Evolutionary conservation across 2,888 invertebrate genomes (phyloP).

Genomic region (Acanthopleura granulata): DNA sequence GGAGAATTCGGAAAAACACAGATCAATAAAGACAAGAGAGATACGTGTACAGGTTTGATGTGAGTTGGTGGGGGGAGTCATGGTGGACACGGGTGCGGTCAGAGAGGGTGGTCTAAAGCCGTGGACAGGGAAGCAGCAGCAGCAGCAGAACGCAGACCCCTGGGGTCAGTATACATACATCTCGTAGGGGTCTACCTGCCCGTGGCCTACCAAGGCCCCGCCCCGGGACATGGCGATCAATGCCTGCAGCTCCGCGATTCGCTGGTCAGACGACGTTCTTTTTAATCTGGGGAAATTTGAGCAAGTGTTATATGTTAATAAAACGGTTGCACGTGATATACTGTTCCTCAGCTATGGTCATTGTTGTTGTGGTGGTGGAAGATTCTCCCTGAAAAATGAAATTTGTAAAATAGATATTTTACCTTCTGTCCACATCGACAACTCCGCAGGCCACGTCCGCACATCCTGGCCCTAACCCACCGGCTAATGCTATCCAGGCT

Average conservation of each 20-base stretch:
- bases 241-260: conserved; percentile 52
- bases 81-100: too few relatives aligned
- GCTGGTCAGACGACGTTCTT: conserved; percentile 51
- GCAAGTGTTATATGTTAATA: background rate
- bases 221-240: conserved; percentile 45
- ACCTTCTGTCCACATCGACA: conserved; percentile 41
- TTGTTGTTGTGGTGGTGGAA: too few relatives aligned
- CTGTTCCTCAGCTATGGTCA: too few relatives aligned
- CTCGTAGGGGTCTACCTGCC: conserved; percentile 39
- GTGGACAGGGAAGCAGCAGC: background rate
- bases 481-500: conserved; percentile 43
- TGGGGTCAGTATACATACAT: conserved; percentile 43
- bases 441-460: conserved; percentile 39
- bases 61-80: too few relatives aligned
- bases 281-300: conserved; percentile 35
- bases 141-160: background rate
- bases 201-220: conserved; percentile 31
- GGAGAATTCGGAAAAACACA: too few relatives aligned
- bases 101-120: too few relatives aligned
- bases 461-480: conserved; percentile 34
- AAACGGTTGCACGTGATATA: background rate
- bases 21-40: too few relatives aligned
- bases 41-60: too few relatives aligned
- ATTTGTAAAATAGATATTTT: conserved; percentile 9
- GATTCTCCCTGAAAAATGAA: too few relatives aligned